Conservation (phyloP, 2,888 invertebrate genomes). For the Scrobipalpa costella region DNA sequence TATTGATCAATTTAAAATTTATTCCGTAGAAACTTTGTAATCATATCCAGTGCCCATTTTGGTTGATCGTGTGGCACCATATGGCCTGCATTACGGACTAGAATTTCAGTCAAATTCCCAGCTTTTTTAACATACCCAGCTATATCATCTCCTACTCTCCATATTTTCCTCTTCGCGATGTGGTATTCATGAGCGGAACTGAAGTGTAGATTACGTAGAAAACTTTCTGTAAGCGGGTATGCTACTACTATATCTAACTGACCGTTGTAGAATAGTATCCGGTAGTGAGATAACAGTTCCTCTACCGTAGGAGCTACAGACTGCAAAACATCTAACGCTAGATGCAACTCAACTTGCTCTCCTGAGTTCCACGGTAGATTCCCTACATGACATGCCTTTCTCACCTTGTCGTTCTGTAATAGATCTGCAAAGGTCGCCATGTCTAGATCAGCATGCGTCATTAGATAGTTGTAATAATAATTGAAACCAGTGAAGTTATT, state of each 20-base stretch:
- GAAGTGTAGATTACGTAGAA: constrained; percentile 86
- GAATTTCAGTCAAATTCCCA: constrained; percentile 85
- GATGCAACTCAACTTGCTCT: constrained; percentile 69
- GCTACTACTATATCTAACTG: constrained; percentile 85
- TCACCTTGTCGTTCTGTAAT: constrained; percentile 61
- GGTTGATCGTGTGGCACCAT: constrained; percentile 84
- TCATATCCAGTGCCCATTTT: constrained; percentile 79
- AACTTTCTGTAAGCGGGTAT: constrained; percentile 81
- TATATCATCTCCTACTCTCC: constrained; percentile 84
- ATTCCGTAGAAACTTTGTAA: constrained; percentile 74
- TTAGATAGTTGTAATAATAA: constrained; percentile 87
- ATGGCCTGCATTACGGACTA: constrained; percentile 89
- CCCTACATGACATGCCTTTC: constrained; percentile 83
- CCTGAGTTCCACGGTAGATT: constrained; percentile 76
- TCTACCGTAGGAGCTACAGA: constrained; percentile 76
- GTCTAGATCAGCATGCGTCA: constrained; percentile 64
- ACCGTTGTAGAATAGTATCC: constrained; percentile 83
- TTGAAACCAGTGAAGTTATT: constrained; percentile 86
- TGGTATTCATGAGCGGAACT: constrained; percentile 82
- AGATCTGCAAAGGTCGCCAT: constrained; percentile 58
- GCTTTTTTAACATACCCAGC: constrained; percentile 88
- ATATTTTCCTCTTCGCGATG: constrained; percentile 81
- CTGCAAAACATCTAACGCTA: constrained; percentile 80
- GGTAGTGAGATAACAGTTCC: constrained; percentile 70
- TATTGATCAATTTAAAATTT: constrained; percentile 43